A percentile compares a stretch with the other conserved stretches of the same genome.
Conservation (phyloP, 2,888 invertebrate genomes). For the Argynnis bischoffii region DNA sequence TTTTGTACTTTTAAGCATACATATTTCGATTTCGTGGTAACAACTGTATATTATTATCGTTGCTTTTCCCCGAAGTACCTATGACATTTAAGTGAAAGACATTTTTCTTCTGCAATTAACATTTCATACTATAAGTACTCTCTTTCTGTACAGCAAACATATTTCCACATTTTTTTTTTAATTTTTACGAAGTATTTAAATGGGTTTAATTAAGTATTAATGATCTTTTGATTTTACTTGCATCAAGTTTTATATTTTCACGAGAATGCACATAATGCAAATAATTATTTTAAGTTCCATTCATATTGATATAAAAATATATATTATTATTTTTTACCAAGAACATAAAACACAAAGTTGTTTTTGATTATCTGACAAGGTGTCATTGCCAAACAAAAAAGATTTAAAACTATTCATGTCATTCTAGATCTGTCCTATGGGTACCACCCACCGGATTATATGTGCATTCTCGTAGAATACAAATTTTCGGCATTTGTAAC, state of each 20-base stretch:
- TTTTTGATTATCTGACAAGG: constrained; percentile 1
- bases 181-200: no score
- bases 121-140: constrained; percentile 10
- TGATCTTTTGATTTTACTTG: no score
- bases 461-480: constrained; percentile 70
- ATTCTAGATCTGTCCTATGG: constrained; percentile 61
- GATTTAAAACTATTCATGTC: constrained; percentile 59
- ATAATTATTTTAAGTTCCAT: no score
- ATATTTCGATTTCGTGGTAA: background rate
- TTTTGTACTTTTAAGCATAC: background rate
- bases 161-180: no score
- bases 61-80: background rate
- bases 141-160: constrained; percentile 6
- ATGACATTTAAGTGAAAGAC: constrained; percentile 1
- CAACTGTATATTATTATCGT: constrained; percentile 1
- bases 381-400: constrained; percentile 42
- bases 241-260: no score
- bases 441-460: constrained; percentile 75
- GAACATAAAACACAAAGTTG: background rate
- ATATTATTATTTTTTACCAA: no score
- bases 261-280: no score
- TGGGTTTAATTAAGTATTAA: no score
- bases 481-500: constrained; percentile 56
- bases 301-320: no score
- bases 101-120: constrained; percentile 23